phyloP scores from a whole-genome alignment of 2,888 invertebrate genomes.

The Hecatera dysodea region DNA sequence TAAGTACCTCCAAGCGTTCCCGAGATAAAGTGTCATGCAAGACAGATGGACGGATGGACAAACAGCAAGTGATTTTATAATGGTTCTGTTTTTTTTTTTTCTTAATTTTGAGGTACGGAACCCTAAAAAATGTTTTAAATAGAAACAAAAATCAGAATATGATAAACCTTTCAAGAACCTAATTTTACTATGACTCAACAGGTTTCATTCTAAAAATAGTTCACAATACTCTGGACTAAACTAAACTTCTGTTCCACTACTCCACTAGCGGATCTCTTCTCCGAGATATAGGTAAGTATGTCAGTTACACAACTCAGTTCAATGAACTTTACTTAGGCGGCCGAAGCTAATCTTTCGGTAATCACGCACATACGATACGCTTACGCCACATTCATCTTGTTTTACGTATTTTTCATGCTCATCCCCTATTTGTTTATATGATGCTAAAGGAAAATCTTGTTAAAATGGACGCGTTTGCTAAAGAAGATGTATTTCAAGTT shows the following conservation, averaged over 20 bases:
- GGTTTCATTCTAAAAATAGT: background rate
- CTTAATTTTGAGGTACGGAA: no score
- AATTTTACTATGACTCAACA: background rate
- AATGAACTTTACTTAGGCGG: conserved; percentile 68
- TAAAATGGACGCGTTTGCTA: conserved; percentile 46
- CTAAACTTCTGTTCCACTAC: conserved; percentile 54
- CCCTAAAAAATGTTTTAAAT: no score
- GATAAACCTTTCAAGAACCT: no score
- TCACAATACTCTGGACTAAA: background rate
- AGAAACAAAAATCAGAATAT: no score
- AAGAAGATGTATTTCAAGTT: conserved; percentile 55
- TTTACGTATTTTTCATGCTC: conserved; percentile 61
- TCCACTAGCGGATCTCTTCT: conserved; percentile 51
- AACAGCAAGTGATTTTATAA: no score
- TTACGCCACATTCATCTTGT: conserved; percentile 66
- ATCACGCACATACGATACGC: conserved; percentile 67
- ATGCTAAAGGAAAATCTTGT: conserved; percentile 55
- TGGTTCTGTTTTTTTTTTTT: no score
- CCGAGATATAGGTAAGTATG: conserved; percentile 65
- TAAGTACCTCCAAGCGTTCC: no score
- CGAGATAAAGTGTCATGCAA: no score
- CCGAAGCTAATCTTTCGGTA: conserved; percentile 70
- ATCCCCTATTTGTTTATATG: conserved; percentile 54
- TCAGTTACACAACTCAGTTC: conserved; percentile 70
- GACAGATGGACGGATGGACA: no score